Evolutionary conservation across 2,113 vertebrate species (phyloP).

Genomic region (Myotis davidii): DNA sequence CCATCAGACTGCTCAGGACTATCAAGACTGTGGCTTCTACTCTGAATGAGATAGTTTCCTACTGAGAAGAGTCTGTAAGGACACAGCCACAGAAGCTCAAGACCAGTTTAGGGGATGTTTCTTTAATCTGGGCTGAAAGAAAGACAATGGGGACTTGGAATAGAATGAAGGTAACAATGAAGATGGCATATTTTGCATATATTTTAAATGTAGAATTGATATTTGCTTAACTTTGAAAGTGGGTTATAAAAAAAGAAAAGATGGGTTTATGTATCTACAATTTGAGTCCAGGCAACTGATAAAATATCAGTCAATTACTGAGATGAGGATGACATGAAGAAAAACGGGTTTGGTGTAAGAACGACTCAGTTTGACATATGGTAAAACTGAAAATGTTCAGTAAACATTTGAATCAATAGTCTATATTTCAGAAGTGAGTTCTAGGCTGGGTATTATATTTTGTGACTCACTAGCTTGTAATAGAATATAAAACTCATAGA

Average conservation of each 20-base stretch:
- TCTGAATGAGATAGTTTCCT: neutral
- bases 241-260: neutral
- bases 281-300: neutral
- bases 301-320: neutral
- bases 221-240: neutral
- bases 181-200: neutral
- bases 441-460: neutral
- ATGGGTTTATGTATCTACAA: neutral
- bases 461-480: neutral
- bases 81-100: neutral
- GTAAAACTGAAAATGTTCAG: neutral
- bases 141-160: neutral
- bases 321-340: neutral
- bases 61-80: neutral
- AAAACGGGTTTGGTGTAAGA: neutral
- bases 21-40: neutral
- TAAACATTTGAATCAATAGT: neutral
- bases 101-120: neutral
- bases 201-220: neutral
- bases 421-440: neutral
- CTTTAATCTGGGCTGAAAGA: neutral
- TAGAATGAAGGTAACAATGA: neutral
- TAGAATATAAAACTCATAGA: neutral
- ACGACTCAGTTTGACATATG: neutral
- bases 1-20: neutral